Evolutionary conservation across 2,888 invertebrate species (phyloP), one percentile per base, ranked within the genome.

Genomic region (Chouioia cunea): DNA sequence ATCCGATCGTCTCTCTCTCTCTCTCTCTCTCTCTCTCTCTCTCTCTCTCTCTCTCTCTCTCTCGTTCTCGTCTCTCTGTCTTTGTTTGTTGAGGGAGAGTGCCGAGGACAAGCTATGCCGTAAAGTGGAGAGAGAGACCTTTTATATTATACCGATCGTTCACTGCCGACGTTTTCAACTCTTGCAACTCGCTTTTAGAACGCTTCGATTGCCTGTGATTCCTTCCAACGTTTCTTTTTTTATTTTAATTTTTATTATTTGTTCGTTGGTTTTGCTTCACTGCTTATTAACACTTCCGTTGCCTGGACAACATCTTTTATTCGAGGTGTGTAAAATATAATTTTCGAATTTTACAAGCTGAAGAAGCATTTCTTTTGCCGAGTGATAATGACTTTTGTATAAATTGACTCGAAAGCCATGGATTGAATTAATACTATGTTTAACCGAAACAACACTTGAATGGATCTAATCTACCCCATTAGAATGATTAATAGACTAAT

Each of bases 1-100:
- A 70, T 70, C 48, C 48, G n/a, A 70, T 69, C 65, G 57, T 62
- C 60, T 57, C 52, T 57, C 36, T 43, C 36, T 27, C 50, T n/a
- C 48, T n/a, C n/a, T n/a, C n/a, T n/a, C n/a, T n/a, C n/a, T n/a
- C n/a, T n/a, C 6, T 27, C 18, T 36, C 50, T 54, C 47, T 43
- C 59, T 60, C 65, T 64, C 36, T 27, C 52, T 18, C 52, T 62
- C 60, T 57, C 52, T 57, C 43, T 43, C 44, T 43, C 52, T 18
- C 52, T 27, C 27, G 27, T 6, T 27, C 27, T 27, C n/a, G n/a
- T n/a, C 6, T 27, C 18, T 36, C 50, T 54, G 54, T 43, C 59
- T 60, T 70, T 64, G 52, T 52, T 70, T 53, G 44, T 46, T 15
- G 46, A 50, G 20, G 15, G 23, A 22, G 48, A 43, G 52, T 50